Conservation (phyloP, 2,797 vertebrate species). For the Martes flavigula region DNA sequence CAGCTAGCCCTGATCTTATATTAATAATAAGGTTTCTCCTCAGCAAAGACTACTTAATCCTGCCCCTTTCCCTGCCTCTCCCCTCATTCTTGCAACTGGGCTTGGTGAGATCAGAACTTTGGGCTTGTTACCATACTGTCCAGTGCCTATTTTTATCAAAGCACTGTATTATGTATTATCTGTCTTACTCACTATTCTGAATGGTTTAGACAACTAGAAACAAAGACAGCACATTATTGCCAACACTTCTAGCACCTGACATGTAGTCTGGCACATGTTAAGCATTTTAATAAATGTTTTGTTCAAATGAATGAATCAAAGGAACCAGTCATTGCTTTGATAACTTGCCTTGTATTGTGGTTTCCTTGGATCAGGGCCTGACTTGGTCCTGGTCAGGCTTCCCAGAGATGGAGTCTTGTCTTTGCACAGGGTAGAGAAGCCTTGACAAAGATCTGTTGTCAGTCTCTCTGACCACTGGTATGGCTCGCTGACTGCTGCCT, state of each 20-base stretch:
- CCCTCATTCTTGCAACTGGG: not conserved
- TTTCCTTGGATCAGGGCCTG: not conserved
- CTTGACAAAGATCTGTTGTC: not conserved
- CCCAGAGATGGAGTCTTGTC: not conserved
- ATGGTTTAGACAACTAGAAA: not conserved
- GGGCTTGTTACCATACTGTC: not conserved
- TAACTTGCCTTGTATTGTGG: not conserved
- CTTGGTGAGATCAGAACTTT: not conserved
- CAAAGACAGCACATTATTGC: not conserved
- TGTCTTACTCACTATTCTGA: not conserved
- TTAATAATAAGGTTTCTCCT: not conserved
- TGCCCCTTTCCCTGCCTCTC: not conserved
- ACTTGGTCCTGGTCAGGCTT: not conserved
- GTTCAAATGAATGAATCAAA: not conserved
- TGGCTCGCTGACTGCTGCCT: not conserved
- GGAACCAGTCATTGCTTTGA: not conserved
- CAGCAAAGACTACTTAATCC: not conserved
- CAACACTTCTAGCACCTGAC: not conserved
- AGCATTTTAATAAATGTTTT: not conserved
- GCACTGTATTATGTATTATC: not conserved
- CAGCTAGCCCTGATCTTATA: not conserved
- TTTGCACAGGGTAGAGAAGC: not conserved
- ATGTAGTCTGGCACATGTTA: not conserved
- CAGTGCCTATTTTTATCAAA: not conserved
- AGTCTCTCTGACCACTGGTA: not conserved